These are phyloP conservation scores for Nipponacmea schrenckii DNA, from an alignment of 2,888 invertebrate genomes.

Conservation along the genomic window DNA sequence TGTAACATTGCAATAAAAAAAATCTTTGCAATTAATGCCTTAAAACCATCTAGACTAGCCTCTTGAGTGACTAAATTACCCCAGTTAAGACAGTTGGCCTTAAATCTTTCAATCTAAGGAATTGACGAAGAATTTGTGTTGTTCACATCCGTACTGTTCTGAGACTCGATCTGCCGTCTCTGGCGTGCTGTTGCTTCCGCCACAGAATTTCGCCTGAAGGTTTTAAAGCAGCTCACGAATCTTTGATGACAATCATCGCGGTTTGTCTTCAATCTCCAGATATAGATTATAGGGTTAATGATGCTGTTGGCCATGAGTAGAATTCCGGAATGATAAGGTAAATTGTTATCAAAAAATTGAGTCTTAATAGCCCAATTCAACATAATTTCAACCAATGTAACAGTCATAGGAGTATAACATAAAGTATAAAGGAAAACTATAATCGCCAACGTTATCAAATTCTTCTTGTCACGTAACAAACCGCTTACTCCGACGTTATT, in stretches of 20 bases:
- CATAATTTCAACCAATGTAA: neutral
- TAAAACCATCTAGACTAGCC: too few species aligned
- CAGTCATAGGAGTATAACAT: neutral
- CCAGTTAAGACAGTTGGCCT: too few species aligned
- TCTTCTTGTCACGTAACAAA: neutral
- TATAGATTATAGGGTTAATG: neutral
- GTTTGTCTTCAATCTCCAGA: neutral
- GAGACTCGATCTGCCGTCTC: too few species aligned
- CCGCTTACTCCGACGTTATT: too few species aligned
- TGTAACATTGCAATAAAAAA: too few species aligned
- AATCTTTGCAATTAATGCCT: too few species aligned
- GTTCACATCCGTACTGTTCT: too few species aligned
- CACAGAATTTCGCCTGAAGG: too few species aligned
- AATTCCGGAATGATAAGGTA: neutral
- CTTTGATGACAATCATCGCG: neutral
- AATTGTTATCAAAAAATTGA: neutral
- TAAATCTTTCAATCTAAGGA: too few species aligned
- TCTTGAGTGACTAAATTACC: too few species aligned
- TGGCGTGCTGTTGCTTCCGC: too few species aligned
- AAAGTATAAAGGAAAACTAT: neutral
- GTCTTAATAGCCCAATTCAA: neutral
- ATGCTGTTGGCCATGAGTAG: neutral
- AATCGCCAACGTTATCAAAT: neutral
- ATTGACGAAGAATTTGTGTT: too few species aligned
- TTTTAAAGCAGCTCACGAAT: neutral